A percentile compares a stretch with the other conserved stretches of the same genome.
Conservation (phyloP, 2,797 vertebrate genomes). For the Momotus momota region DNA sequence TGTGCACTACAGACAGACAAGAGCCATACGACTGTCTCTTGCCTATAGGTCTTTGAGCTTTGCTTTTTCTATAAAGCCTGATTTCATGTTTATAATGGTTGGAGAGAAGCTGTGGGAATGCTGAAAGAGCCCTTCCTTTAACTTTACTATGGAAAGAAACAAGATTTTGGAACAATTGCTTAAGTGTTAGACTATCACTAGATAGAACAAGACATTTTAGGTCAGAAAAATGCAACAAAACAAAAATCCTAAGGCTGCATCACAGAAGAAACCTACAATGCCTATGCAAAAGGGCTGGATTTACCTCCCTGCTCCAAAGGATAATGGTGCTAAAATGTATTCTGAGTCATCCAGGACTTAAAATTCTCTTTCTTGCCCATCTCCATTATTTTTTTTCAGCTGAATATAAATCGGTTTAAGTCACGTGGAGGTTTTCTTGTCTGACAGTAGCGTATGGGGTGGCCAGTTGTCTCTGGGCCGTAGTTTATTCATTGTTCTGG, state of each 20-base stretch:
- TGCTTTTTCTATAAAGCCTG: not conserved
- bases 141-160: not conserved
- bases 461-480: not conserved
- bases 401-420: not conserved
- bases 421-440: not conserved
- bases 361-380: not conserved
- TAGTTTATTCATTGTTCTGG: slow-evolving; percentile 51
- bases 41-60: not conserved
- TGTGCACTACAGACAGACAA: not conserved
- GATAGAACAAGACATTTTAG: not conserved
- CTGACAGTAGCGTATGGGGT: not conserved
- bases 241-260: not conserved
- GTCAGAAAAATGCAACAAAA: not conserved
- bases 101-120: not conserved
- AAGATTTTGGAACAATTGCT: not conserved
- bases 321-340: accelerated
- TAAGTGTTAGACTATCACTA: not conserved
- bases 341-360: not conserved
- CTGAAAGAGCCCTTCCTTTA: not conserved
- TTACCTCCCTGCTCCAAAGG: not conserved
- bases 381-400: not conserved
- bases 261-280: not conserved
- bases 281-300: not conserved
- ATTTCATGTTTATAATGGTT: not conserved
- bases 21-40: not conserved